Conservation (phyloP, 2,797 vertebrate genomes). For the Ambastaia sidthimunki region DNA sequence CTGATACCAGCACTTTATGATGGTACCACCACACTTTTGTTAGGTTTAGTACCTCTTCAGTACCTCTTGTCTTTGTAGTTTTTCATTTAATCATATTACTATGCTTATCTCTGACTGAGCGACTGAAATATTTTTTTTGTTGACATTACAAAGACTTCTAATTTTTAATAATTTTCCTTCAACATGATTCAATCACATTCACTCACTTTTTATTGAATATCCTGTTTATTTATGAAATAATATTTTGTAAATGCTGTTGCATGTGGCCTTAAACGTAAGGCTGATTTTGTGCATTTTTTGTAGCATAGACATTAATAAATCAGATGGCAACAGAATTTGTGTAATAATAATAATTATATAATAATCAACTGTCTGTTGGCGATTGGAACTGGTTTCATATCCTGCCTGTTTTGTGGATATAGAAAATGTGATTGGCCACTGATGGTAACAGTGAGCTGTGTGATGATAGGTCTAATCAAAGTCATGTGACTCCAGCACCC, state of each 20-base stretch:
- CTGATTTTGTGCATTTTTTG: neutral
- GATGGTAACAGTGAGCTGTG: constrained; percentile 14
- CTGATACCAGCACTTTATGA: neutral
- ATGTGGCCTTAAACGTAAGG: neutral
- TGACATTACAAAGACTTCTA: too few species aligned
- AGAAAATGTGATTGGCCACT: constrained; percentile 18
- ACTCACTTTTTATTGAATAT: too few species aligned
- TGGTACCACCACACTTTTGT: too few species aligned
- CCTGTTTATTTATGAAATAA: neutral
- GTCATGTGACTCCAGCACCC: constrained; percentile 16
- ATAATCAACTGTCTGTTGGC: constrained; percentile 40
- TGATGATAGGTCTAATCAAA: constrained; percentile 30
- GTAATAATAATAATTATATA: constrained; percentile 25
- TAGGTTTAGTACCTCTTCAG: too few species aligned
- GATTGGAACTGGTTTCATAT: constrained; percentile 43
- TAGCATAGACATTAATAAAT: neutral
- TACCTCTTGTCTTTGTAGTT: too few species aligned
- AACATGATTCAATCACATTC: too few species aligned
- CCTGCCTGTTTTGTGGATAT: constrained; percentile 22
- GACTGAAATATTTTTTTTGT: too few species aligned
- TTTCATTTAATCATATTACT: too few species aligned
- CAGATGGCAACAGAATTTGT: constrained; percentile 36
- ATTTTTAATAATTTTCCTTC: too few species aligned
- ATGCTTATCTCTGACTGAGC: too few species aligned
- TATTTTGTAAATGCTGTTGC: neutral